Conservation (phyloP, 2,797 vertebrate species). For the Danio albolineatus region DNA sequence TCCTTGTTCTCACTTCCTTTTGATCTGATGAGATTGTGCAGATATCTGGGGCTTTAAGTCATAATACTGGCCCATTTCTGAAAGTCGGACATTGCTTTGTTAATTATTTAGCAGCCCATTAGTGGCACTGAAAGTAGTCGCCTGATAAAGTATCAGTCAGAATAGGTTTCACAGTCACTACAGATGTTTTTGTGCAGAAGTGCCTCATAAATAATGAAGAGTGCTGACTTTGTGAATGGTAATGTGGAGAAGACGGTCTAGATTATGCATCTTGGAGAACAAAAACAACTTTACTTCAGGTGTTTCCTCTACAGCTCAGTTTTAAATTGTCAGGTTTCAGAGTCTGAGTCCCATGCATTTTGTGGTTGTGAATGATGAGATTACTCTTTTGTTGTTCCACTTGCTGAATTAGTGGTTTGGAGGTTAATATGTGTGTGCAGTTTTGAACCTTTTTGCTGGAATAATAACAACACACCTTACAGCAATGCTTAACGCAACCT, state of each 20-base stretch:
- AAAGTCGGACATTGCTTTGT: slow-evolving; percentile 60
- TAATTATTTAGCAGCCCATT: slow-evolving; percentile 69
- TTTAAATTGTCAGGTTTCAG: slow-evolving; percentile 1
- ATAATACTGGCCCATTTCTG: slow-evolving; percentile 53
- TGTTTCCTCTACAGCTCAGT: slow-evolving; percentile 1
- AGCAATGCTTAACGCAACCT: slow-evolving; percentile 55
- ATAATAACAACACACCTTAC: background rate
- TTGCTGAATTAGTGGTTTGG: slow-evolving; percentile 12
- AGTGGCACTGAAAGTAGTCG: slow-evolving; percentile 56
- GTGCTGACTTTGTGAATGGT: slow-evolving; percentile 68
- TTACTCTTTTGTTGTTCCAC: background rate
- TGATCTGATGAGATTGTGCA: slow-evolving; percentile 23
- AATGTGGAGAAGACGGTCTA: slow-evolving; percentile 58
- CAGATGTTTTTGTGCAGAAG: slow-evolving; percentile 60
- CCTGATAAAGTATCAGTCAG: slow-evolving; percentile 58
- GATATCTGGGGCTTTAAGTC: slow-evolving; percentile 43
- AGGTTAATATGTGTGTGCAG: background rate
- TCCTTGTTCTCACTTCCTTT: slow-evolving; percentile 2
- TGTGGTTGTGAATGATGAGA: background rate
- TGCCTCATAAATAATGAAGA: slow-evolving; percentile 73
- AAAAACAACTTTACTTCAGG: slow-evolving; percentile 1
- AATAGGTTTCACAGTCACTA: slow-evolving; percentile 57
- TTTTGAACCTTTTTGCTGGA: background rate
- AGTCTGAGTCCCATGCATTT: background rate
- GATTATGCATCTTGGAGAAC: slow-evolving; percentile 42